These are phyloP conservation scores for Mallotus villosus DNA, from an alignment of 2,797 vertebrate genomes.

Conservation along the genomic window DNA sequence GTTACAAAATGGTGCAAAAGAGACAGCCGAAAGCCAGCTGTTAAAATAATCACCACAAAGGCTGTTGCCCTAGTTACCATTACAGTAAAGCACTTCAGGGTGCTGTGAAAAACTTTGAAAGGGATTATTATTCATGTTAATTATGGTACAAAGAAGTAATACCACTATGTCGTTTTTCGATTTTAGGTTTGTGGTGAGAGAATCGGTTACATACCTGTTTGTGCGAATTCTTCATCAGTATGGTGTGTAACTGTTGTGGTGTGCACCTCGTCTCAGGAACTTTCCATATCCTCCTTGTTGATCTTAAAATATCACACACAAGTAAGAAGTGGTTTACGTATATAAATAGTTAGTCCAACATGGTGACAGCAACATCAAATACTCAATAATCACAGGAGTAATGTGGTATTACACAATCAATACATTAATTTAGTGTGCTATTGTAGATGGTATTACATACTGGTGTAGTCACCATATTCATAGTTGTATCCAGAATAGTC, in stretches of 20 bases:
- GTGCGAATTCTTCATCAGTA: slow-evolving; percentile 90
- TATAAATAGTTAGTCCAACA: too few relatives aligned
- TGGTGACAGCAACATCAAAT: too few relatives aligned
- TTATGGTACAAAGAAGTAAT: slow-evolving; percentile 80
- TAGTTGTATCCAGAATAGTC: slow-evolving; percentile 99
- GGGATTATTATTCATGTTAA: slow-evolving; percentile 83
- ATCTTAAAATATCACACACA: slow-evolving; percentile 77
- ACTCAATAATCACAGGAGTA: background rate
- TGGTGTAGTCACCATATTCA: slow-evolving; percentile 96
- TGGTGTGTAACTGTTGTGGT: slow-evolving; percentile 99
- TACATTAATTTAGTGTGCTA: slow-evolving; percentile 49
- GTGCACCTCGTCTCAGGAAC: slow-evolving; percentile 93
- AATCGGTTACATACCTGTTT: slow-evolving; percentile 85
- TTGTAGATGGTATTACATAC: slow-evolving; percentile 78
- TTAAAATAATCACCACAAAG: slow-evolving; percentile 87
- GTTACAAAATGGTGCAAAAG: slow-evolving; percentile 92
- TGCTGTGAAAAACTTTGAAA: slow-evolving; percentile 93
- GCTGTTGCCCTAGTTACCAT: slow-evolving; percentile 86
- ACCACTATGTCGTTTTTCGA: slow-evolving; percentile 55
- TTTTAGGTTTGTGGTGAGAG: slow-evolving; percentile 44
- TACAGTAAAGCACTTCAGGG: slow-evolving; percentile 96
- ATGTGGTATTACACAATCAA: background rate
- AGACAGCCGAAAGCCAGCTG: slow-evolving; percentile 91
- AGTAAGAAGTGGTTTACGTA: slow-evolving; percentile 28
- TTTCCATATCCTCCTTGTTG: slow-evolving; percentile 97